Evolutionary conservation across 2,888 invertebrate species (phyloP), one percentile per base, ranked within the genome.

Genomic region (Cancer borealis): DNA sequence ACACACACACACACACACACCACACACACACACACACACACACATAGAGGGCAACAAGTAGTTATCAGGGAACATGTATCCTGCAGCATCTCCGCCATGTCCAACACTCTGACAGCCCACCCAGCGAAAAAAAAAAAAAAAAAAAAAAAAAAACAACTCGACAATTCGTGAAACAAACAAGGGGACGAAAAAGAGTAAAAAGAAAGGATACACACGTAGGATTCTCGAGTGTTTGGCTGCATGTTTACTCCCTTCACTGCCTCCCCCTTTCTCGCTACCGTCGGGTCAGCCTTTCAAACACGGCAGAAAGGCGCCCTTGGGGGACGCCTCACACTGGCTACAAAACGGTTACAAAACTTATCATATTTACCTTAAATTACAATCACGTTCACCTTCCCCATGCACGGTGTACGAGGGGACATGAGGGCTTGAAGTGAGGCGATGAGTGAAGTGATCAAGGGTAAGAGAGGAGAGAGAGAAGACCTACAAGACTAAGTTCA

Each of bases 1-100:
- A 66, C 66, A 66, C 66, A 66, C 66, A 66, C 66, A 66, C 66
- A 66, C 66, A 66, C 66, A 66, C 66, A 66, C 66, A 66, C 66
- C n/a, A 66, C 66, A 66, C 66, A 66, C 66, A 66, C 66, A 66
- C 39, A 39, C 39, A 39, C 39, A 39, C 39, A 39, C 54, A 54
- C 54, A 54, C 3, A 54, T 3, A 54, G 2, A 54, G 10, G 54
- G 14, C 54, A 0, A 54, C 54, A 14, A 66, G 79, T 3, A 79
- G 79, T 79, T 30, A 79, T 79, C 1, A 79, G 3, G 30, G 21
- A 10, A 79, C 12, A 79, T 0, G 66, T 66, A 66, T 17, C 66
- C n/a, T 66, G 66, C 21, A 66, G n/a, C n/a, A 21, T 66, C 14
- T 10, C 14, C 12, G 30, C 26, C 79, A 79, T 8, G 3, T 26